Base-by-base conservation (phyloP, 2,888 invertebrate genomes). In the Caenorhabditis sulstoni region DNA sequence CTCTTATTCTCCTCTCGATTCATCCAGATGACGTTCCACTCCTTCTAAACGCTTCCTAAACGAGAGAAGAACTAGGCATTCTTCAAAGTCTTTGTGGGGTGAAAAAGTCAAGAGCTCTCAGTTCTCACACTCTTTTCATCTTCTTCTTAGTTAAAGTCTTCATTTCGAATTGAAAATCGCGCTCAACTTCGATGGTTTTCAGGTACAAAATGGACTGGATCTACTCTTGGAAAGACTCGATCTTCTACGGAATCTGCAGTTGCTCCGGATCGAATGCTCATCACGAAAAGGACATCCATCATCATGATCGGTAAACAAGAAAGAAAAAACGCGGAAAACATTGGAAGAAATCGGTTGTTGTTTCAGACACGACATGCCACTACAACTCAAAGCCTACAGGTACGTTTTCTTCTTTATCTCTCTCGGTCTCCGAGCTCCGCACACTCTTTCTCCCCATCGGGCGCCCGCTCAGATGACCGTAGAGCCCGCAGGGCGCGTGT, bases 241-340 rank as follows among this genome's bases (percentile, higher is more conserved):
- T 90, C 20, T 90, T 90, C 75, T 88, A 90, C 73, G 90, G 90
- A 12, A 84, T 90, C 20, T 90, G 89, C 62, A 81, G 84, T n/a
- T 80, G 81, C 47, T 71, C 74, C 61, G 79, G 79, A 12, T 35
- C 44, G 8, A 50, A 50, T 9, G 49, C 44, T 4, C 23, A 74
- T 22, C 53, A 71, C 62, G 74, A 73, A 22, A 66, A 59, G n/a
- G 66, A 66, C 14, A 29, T 14, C 7, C 65, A 73, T 62, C 50
- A 66, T 18, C 59, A 61, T 50, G 73, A 76, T 58, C 23, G 67
- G 67, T 52, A n/a, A 20, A 18, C 9, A 14, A 22, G 12, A 16
- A 22, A 29, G 22, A 14, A 62, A 62, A 39, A 16, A 44, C 20
- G 7, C 16, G 12, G 20, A 49, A 49, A 22, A n/a, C 16, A 53